phyloP scores from a whole-genome alignment of 23 tunicate species.

The Trididemnum nubilum region DNA sequence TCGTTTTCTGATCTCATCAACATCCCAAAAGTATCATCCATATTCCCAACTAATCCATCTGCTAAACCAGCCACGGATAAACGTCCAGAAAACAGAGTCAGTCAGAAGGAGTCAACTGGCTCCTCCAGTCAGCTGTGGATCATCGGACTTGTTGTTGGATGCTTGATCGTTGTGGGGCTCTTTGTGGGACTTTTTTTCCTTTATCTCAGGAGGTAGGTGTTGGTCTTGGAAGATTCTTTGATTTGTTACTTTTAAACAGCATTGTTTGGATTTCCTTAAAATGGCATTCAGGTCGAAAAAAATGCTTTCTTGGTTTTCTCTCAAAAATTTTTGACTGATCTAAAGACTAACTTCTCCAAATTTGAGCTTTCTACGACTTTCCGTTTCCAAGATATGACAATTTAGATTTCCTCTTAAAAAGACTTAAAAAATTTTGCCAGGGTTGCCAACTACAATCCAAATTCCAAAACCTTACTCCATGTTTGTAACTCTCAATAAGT shows the following conservation, averaged over 20 bases:
- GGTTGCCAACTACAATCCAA: too few species aligned
- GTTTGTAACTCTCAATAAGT: too few species aligned
- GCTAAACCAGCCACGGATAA: neutral
- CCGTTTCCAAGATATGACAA: too few species aligned
- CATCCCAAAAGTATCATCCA: constrained; percentile 15
- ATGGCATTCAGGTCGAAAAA: too few species aligned
- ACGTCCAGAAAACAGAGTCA: neutral
- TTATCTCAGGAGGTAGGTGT: constrained; percentile 52
- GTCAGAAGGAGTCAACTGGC: neutral
- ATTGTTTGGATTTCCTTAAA: neutral
- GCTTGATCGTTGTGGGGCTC: constrained; percentile 33
- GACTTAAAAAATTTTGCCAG: too few species aligned
- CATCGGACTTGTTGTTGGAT: constrained; percentile 74
- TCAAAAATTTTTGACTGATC: too few species aligned
- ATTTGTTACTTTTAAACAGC: neutral
- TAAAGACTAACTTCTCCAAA: too few species aligned
- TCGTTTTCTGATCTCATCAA: constrained; percentile 32
- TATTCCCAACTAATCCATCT: neutral
- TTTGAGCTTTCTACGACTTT: too few species aligned
- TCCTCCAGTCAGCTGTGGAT: constrained; percentile 56
- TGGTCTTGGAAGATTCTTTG: too few species aligned
- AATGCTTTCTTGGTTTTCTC: too few species aligned
- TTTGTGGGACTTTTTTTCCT: constrained; percentile 47
- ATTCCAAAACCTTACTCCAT: too few species aligned
- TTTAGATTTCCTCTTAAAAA: too few species aligned